Conservation (phyloP, 2,113 vertebrate species). For the Notothenia coriiceps region DNA sequence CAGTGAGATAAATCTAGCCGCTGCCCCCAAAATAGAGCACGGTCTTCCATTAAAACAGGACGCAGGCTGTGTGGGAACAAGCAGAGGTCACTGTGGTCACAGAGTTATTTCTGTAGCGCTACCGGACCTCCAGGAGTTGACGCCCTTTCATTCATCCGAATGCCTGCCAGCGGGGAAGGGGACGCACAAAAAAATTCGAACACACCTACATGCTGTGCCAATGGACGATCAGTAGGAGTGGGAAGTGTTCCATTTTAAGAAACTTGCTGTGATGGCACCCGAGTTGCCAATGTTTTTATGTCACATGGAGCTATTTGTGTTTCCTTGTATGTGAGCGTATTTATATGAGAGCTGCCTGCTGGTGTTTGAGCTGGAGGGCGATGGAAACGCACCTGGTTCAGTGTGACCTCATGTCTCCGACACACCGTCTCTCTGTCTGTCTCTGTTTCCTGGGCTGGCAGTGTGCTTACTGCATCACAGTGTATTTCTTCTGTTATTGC, state of each 20-base stretch:
- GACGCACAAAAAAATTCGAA: constrained; percentile 35
- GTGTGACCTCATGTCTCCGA: constrained; percentile 65
- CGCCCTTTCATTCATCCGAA: constrained; percentile 74
- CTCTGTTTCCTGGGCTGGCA: constrained; percentile 38
- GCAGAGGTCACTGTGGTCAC: constrained; percentile 80
- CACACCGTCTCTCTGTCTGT: constrained; percentile 58
- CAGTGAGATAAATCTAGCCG: constrained; percentile 77
- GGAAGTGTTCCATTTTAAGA: constrained; percentile 34
- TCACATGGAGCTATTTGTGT: constrained; percentile 45
- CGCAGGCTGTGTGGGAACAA: constrained; percentile 73
- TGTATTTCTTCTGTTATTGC: constrained; percentile 44
- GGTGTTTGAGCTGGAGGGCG: constrained; percentile 46
- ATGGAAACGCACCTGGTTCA: constrained; percentile 65
- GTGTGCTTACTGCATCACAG: constrained; percentile 30
- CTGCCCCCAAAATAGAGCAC: constrained; percentile 74
- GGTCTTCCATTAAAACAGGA: constrained; percentile 73
- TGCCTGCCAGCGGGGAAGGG: constrained; percentile 63
- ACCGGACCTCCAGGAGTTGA: constrained; percentile 75
- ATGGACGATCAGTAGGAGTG: constrained; percentile 35
- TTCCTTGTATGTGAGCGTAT: constrained; percentile 24
- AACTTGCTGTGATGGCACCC: constrained; percentile 8
- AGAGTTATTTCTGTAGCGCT: constrained; percentile 79
- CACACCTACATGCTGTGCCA: constrained; percentile 47
- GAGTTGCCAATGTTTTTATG: constrained; percentile 33
- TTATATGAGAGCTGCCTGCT: constrained; percentile 21